Evolutionary conservation across 53 echinoderm and acorn worm genomes (phyloP).

Genomic region (Echinometra lucunter): DNA sequence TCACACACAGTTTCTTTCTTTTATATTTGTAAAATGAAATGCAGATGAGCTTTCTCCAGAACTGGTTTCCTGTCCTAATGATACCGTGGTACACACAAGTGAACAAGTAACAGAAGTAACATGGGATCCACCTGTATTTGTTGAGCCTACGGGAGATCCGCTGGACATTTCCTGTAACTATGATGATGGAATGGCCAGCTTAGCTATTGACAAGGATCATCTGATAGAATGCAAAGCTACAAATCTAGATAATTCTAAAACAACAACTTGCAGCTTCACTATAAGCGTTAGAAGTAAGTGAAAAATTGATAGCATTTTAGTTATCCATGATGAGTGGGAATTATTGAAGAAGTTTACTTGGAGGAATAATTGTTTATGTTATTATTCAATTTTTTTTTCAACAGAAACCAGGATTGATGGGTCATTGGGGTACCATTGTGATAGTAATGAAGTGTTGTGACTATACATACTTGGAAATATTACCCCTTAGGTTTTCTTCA

Average conservation of each 20-base stretch:
- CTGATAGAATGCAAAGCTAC: conserved; percentile 74
- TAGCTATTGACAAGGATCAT: conserved; percentile 33
- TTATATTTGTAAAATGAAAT: neutral
- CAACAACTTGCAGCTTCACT: conserved; percentile 75
- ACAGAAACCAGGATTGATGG: no score
- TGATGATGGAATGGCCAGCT: conserved; percentile 4
- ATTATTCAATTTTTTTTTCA: no score
- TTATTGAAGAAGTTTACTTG: no score
- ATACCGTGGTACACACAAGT: neutral
- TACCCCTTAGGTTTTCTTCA: no score
- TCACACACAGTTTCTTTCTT: no score
- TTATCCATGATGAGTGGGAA: no score
- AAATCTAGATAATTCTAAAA: conserved; percentile 77
- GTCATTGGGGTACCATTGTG: no score
- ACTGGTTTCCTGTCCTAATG: conserved; percentile 64
- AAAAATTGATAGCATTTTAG: no score
- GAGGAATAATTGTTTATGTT: no score
- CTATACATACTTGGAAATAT: no score
- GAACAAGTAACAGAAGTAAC: neutral
- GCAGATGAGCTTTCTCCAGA: conserved; percentile 73
- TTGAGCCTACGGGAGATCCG: conserved; percentile 36
- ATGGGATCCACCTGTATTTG: conserved; percentile 58
- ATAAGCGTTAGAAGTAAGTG: conserved; percentile 78
- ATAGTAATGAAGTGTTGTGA: no score
- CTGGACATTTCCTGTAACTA: conserved; percentile 71